Conservation (phyloP, 2,113 vertebrate genomes). For the Ploceus nigricollis region DNA sequence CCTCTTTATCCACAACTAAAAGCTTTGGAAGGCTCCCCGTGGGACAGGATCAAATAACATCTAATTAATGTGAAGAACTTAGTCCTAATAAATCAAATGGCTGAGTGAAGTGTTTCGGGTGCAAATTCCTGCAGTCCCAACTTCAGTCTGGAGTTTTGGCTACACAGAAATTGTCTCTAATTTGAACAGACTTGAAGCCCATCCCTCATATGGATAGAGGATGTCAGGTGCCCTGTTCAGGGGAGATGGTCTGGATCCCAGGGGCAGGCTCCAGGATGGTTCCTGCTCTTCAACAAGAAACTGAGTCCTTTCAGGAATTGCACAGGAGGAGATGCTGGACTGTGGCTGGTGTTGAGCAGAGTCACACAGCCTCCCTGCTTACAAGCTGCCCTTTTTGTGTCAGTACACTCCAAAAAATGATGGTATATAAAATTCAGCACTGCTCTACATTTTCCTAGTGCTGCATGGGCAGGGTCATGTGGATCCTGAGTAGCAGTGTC, state of each 20-base stretch:
- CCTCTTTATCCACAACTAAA: neutral
- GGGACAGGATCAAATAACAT: neutral
- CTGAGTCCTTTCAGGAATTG: neutral
- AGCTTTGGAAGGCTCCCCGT: neutral
- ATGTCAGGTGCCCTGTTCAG: neutral
- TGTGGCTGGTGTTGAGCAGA: neutral
- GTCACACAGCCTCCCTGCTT: neutral
- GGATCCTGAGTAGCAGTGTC: neutral
- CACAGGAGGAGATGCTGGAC: neutral
- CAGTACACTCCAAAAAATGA: neutral
- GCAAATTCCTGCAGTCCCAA: neutral
- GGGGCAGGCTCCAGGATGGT: neutral
- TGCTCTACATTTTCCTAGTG: neutral
- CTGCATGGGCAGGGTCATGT: neutral
- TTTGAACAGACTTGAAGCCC: neutral
- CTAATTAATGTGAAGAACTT: neutral
- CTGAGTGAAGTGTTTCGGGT: neutral
- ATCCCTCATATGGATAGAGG: neutral
- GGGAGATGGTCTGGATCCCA: neutral
- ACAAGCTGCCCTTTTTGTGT: neutral
- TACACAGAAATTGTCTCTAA: rapidly evolving
- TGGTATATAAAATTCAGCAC: neutral
- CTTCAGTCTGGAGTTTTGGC: neutral
- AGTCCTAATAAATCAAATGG: neutral
- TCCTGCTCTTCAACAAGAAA: neutral